phyloP scores from a whole-genome alignment of 2,113 vertebrate species.

The Pterocles burchelli region DNA sequence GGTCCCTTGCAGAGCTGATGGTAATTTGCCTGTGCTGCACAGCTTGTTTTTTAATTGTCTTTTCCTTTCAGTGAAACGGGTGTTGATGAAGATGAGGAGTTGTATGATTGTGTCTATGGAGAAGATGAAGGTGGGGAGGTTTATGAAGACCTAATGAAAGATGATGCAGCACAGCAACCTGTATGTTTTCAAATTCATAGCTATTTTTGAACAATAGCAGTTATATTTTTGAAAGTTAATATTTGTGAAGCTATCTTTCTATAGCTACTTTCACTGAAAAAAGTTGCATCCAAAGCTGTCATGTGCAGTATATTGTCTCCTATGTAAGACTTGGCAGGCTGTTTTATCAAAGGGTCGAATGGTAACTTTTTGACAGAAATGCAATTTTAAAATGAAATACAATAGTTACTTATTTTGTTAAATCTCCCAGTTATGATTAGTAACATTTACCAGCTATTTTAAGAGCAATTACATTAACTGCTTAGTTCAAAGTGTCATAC shows the following conservation, averaged over 20 bases:
- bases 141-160: slow-evolving; percentile 98
- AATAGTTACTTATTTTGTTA: neutral
- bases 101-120: slow-evolving; percentile 96
- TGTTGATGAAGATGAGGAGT: slow-evolving; percentile 88
- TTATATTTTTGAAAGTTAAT: neutral
- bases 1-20: neutral
- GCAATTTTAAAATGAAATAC: neutral
- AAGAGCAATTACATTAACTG: neutral
- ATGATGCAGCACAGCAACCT: slow-evolving; percentile 83
- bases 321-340: neutral
- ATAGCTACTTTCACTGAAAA: neutral
- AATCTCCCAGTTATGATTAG: neutral
- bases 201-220: neutral
- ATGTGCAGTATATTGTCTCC: neutral
- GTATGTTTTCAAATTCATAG: slow-evolving; percentile 65
- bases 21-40: neutral
- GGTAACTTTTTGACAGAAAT: neutral
- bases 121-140: slow-evolving; percentile 96
- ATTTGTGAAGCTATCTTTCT: neutral
- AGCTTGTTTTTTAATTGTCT: neutral
- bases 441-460: neutral
- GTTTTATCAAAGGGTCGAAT: neutral
- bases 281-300: rapidly evolving
- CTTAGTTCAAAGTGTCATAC: neutral
- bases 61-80: slow-evolving; percentile 83